Conservation (phyloP, 2,888 invertebrate genomes). For the Andrena fulva region DNA sequence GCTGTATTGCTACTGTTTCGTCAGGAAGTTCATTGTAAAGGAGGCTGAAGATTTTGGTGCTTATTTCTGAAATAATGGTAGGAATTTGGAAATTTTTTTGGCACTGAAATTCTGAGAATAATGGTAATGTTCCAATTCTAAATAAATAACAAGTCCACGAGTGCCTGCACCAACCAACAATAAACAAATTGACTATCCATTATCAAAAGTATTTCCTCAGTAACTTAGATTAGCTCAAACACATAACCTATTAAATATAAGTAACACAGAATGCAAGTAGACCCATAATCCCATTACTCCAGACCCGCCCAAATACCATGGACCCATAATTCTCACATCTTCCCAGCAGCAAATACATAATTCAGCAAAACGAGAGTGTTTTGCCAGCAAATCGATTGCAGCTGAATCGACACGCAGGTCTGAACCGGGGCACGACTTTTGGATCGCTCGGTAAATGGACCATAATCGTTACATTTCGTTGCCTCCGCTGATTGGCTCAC, state of each 20-base stretch:
- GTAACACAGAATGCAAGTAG: not conserved
- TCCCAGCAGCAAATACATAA: not conserved
- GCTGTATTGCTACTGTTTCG: no score
- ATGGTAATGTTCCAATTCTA: no score
- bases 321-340: not conserved
- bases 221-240: no score
- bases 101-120: no score
- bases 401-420: conserved; percentile 20
- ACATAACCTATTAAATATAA: not conserved
- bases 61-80: not conserved
- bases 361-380: not conserved
- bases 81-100: not conserved
- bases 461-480: conserved; percentile 44
- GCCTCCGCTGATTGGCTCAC: conserved; percentile 31
- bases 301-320: not conserved
- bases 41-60: not conserved
- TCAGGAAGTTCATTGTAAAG: no score
- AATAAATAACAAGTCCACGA: no score
- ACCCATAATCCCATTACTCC: not conserved
- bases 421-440: conserved; percentile 30
- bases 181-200: no score
- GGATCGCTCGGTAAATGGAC: conserved; percentile 38
- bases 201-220: no score
- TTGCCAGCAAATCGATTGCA: conserved; percentile 9
- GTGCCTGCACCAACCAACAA: no score